A percentile compares a stretch with the other conserved stretches of the same genome.
phyloP scores from a whole-genome alignment of 2,888 invertebrate genomes.

The Prosapia bicincta region DNA sequence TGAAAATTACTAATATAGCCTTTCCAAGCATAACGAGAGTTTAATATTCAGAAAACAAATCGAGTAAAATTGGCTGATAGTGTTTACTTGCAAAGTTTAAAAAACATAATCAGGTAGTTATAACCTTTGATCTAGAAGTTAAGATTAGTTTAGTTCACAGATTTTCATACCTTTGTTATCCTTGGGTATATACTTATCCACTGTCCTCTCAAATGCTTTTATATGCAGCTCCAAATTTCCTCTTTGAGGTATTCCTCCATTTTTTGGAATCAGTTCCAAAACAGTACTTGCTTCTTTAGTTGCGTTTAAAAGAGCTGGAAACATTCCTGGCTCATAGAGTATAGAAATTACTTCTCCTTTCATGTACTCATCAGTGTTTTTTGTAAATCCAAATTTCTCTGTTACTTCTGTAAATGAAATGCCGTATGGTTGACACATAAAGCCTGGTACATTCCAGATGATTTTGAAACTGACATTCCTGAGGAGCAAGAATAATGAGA shows the following conservation, averaged over 20 bases:
- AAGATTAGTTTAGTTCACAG: too few species aligned
- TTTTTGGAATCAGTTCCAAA: constrained; percentile 46
- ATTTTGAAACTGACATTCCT: constrained; percentile 43
- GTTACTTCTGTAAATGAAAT: constrained; percentile 56
- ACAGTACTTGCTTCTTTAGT: background rate
- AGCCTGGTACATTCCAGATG: constrained; percentile 75
- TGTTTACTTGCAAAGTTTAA: too few species aligned
- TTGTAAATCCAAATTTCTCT: constrained; percentile 56
- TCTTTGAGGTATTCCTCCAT: constrained; percentile 73
- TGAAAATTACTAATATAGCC: too few species aligned
- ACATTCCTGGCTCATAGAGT: constrained; percentile 65
- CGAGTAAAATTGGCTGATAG: too few species aligned
- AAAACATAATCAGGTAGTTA: too few species aligned
- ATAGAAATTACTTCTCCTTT: constrained; percentile 62
- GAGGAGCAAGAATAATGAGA: background rate
- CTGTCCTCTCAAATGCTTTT: constrained; percentile 51
- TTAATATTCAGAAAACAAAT: too few species aligned
- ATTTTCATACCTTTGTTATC: constrained; percentile 46
- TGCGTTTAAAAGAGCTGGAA: constrained; percentile 39
- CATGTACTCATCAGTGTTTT: constrained; percentile 61
- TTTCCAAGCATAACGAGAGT: too few species aligned
- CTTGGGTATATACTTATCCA: constrained; percentile 55
- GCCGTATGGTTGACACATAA: constrained; percentile 62
- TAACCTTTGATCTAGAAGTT: too few species aligned
- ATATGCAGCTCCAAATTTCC: constrained; percentile 64